phyloP scores from a whole-genome alignment of 2,113 vertebrate genomes.

The Prochilodus magdalenae region DNA sequence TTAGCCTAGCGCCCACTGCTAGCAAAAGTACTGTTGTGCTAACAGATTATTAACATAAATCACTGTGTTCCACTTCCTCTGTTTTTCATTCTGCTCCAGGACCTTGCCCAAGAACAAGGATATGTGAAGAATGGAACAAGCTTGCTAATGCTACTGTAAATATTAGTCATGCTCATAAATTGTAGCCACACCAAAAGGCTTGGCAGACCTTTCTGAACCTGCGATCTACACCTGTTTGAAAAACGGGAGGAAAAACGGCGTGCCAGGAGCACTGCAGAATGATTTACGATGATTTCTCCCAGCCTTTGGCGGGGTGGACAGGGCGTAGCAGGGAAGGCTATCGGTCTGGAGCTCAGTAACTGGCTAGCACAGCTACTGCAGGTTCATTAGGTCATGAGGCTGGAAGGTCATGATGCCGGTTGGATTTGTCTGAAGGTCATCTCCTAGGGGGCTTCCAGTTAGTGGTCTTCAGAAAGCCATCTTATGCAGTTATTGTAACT shows the following conservation, averaged over 20 bases:
- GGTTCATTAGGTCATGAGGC: background rate
- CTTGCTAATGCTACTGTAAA: background rate
- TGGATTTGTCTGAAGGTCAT: background rate
- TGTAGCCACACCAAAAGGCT: background rate
- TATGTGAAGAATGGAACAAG: conserved; percentile 10
- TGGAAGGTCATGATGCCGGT: background rate
- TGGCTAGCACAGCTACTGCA: background rate
- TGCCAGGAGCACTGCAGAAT: background rate
- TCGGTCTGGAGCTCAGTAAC: background rate
- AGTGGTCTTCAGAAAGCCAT: too few relatives aligned
- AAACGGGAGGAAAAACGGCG: background rate
- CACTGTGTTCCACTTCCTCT: conserved; percentile 20
- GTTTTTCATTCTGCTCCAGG: conserved; percentile 27
- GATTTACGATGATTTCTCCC: background rate
- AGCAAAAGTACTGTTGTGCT: too few relatives aligned
- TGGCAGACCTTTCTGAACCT: background rate
- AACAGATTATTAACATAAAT: conserved; percentile 57
- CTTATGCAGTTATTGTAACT: too few relatives aligned
- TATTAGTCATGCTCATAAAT: background rate
- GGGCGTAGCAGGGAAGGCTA: background rate
- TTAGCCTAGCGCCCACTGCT: too few relatives aligned
- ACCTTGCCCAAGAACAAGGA: background rate
- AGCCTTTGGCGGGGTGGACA: background rate
- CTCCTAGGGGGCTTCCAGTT: too few relatives aligned
- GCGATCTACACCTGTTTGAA: background rate